Percentiles rank a stretch among this genome's conserved stretches.
Evolutionary conservation across 2,797 vertebrate species (phyloP).

Genomic region (Gallinago solitaria): DNA sequence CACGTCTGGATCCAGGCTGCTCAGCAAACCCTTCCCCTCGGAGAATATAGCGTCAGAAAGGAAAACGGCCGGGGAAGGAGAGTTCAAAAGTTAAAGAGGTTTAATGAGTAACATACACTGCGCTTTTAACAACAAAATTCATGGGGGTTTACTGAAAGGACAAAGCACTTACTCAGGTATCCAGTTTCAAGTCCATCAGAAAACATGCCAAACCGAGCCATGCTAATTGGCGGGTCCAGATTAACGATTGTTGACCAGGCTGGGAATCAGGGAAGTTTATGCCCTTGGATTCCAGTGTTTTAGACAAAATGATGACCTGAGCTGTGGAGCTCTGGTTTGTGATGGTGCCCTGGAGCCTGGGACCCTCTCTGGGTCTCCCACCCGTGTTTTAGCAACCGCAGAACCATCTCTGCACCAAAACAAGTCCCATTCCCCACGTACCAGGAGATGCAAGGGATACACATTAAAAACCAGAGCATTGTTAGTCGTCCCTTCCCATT

Average conservation of each 20-base stretch:
- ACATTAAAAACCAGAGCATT: background rate
- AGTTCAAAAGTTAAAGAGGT: background rate
- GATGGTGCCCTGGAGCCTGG: background rate
- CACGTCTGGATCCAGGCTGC: background rate
- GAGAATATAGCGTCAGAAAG: background rate
- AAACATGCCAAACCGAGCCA: background rate
- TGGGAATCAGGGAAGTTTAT: background rate
- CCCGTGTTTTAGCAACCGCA: background rate
- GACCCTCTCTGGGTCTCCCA: background rate
- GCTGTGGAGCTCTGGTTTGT: background rate
- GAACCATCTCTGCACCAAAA: background rate
- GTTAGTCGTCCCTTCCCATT: background rate
- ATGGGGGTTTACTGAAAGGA: accelerated
- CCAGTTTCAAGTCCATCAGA: background rate
- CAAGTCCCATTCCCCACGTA: background rate
- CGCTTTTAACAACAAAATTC: background rate
- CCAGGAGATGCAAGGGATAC: background rate
- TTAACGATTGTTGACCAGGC: background rate
- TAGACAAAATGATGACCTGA: accelerated
- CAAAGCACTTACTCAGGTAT: background rate
- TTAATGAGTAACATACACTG: background rate
- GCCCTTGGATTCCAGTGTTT: background rate
- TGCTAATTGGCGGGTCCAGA: background rate
- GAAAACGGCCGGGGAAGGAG: background rate
- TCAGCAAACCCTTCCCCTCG: background rate